Percentiles rank a stretch among this genome's conserved stretches.
phyloP scores from a whole-genome alignment of 1,140 invertebrate genomes.

The Meloidogyne hapla region DNA sequence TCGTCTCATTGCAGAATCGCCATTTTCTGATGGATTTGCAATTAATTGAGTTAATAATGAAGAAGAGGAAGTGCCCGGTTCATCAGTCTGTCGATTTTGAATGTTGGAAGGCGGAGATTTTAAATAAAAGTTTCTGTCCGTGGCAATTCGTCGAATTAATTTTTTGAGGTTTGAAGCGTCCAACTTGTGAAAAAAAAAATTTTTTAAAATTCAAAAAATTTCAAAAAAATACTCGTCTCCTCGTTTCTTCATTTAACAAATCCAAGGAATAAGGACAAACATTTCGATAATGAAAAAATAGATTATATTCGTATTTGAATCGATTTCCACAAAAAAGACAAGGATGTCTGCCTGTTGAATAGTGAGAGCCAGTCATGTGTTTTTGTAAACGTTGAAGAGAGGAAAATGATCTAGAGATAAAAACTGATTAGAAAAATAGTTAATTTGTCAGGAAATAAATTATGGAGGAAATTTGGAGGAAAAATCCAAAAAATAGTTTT shows the following conservation, averaged over 20 bases:
- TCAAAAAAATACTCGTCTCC: conserved; percentile 43
- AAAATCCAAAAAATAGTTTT: too few relatives aligned
- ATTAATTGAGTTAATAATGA: neutral
- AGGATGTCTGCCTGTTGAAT: conserved; percentile 54
- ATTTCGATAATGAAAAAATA: conserved; percentile 58
- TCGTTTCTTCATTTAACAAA: conserved; percentile 50
- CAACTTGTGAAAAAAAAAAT: conserved; percentile 23
- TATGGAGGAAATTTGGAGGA: too few relatives aligned
- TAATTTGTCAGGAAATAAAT: too few relatives aligned
- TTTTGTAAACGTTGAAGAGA: conserved; percentile 44
- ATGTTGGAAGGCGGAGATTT: conserved; percentile 24
- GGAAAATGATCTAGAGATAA: conserved; percentile 18
- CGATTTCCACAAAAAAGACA: conserved; percentile 59
- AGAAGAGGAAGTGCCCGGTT: neutral
- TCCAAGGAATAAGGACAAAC: conserved; percentile 55
- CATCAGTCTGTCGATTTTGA: neutral
- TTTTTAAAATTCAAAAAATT: neutral
- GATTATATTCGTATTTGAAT: conserved; percentile 62
- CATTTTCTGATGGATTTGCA: conserved; percentile 25
- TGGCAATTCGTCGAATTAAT: conserved; percentile 33
- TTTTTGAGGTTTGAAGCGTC: conserved; percentile 32
- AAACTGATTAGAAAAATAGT: too few relatives aligned
- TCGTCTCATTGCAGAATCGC: conserved; percentile 31
- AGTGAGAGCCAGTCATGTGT: conserved; percentile 56
- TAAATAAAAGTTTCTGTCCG: neutral